Evolutionary conservation across 2,797 vertebrate genomes (phyloP).

Genomic region (Fundulus diaphanus): DNA sequence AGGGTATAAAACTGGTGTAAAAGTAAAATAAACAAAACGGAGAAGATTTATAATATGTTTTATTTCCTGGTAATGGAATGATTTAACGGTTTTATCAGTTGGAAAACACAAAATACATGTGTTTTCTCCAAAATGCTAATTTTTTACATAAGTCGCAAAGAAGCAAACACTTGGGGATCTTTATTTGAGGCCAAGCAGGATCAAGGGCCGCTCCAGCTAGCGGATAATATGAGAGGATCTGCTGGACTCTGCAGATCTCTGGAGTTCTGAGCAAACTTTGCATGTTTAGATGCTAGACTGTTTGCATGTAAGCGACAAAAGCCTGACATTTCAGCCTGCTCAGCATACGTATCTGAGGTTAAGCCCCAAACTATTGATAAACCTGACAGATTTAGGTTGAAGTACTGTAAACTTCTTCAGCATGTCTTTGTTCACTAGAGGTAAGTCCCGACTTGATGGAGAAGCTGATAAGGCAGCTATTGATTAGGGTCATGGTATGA

Average conservation of each 20-base stretch:
- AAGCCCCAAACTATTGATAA: not conserved
- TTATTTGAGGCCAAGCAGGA: not conserved
- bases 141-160: not conserved
- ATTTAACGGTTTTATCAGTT: slow-evolving; percentile 40
- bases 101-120: slow-evolving; percentile 19
- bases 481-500: not conserved
- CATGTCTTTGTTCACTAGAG: not conserved
- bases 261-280: not conserved
- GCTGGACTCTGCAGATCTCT: not conserved
- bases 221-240: not conserved
- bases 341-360: not conserved
- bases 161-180: not conserved
- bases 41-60: slow-evolving; percentile 32
- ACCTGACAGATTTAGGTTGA: not conserved
- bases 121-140: not conserved
- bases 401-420: not conserved
- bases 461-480: not conserved
- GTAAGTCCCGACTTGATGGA: not conserved
- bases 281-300: not conserved
- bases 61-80: slow-evolving; percentile 13
- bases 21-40: slow-evolving; percentile 38
- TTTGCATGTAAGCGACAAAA: too few species aligned
- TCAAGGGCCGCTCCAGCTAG: not conserved
- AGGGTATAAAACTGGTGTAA: slow-evolving; percentile 38
- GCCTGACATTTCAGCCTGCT: too few species aligned